Percentiles rank a stretch among this genome's conserved stretches.
phyloP scores from a whole-genome alignment of 2,888 invertebrate genomes.

The Drosophila meridionalis region DNA sequence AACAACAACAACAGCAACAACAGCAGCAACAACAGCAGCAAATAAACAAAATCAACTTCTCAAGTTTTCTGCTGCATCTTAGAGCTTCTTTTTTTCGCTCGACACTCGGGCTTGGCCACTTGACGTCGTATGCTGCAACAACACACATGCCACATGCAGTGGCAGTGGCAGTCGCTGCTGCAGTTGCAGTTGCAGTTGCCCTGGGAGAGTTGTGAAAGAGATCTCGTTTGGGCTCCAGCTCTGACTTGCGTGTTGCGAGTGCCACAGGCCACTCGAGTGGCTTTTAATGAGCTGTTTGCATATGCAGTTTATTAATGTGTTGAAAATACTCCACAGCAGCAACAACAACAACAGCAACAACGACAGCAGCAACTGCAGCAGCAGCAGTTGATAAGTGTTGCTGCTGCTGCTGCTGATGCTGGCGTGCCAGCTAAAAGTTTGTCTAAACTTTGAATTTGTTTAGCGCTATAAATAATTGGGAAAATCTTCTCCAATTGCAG shows the following conservation, averaged over 20 bases:
- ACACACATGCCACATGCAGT: slow-evolving; percentile 18
- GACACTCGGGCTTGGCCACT: slow-evolving; percentile 54
- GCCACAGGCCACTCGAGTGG: slow-evolving; percentile 67
- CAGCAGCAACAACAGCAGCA: slow-evolving; percentile 27
- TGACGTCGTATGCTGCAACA: slow-evolving; percentile 39
- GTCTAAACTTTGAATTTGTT: slow-evolving; percentile 58
- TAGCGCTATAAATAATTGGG: slow-evolving; percentile 41
- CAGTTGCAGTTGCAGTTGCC: slow-evolving; percentile 17
- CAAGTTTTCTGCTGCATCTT: slow-evolving; percentile 47
- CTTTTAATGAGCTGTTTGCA: slow-evolving; percentile 79
- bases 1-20: slow-evolving; percentile 7
- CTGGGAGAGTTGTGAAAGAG: slow-evolving; percentile 29
- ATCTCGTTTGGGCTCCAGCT: slow-evolving; percentile 35
- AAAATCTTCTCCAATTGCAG: slow-evolving; percentile 25
- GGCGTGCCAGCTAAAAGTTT: slow-evolving; percentile 54
- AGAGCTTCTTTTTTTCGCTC: slow-evolving; percentile 31
- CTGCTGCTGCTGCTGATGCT: not conserved
- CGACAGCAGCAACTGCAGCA: slow-evolving; percentile 10
- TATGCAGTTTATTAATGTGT: slow-evolving; percentile 80
- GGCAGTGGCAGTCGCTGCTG: slow-evolving; percentile 3
- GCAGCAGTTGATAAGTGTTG: slow-evolving; percentile 8
- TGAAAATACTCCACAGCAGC: slow-evolving; percentile 56
- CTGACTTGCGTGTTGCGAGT: slow-evolving; percentile 55
- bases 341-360: slow-evolving; percentile 30
- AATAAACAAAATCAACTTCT: slow-evolving; percentile 50